These are phyloP conservation scores for Drosophila tsacasi DNA, from an alignment of 1,140 invertebrate genomes.

Conservation along the genomic window DNA sequence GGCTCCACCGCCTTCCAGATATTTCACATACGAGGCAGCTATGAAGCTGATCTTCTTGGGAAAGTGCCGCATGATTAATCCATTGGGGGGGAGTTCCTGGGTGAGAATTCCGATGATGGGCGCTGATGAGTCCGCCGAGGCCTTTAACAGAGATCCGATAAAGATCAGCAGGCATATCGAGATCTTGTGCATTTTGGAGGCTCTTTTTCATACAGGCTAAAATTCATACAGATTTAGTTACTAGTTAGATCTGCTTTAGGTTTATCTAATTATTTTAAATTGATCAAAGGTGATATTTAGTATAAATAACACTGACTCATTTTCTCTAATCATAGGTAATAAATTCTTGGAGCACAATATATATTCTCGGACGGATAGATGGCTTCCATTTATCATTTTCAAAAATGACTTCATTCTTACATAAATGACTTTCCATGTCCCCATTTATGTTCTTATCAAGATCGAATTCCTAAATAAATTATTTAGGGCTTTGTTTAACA, in stretches of 20 bases:
- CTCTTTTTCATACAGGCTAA: neutral
- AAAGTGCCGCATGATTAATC: conserved; percentile 60
- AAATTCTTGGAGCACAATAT: neutral
- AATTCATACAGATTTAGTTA: neutral
- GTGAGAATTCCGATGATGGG: conserved; percentile 85
- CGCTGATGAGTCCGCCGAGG: conserved; percentile 9
- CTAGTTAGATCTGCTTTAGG: too few relatives aligned
- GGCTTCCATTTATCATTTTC: neutral
- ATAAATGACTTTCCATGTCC: neutral
- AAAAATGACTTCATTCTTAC: neutral
- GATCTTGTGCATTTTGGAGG: conserved; percentile 1
- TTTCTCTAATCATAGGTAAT: neutral
- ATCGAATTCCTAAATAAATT: neutral
- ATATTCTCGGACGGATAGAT: neutral
- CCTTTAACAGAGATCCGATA: neutral
- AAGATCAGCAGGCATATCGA: conserved; percentile 1
- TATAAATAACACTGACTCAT: neutral
- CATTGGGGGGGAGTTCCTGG: conserved; percentile 83
- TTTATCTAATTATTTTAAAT: neutral
- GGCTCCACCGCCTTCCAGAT: conserved; percentile 89
- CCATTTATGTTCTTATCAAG: neutral
- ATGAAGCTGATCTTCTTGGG: conserved; percentile 86
- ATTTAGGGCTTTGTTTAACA: neutral
- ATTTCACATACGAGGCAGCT: conserved; percentile 91
- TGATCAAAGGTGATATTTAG: neutral